These are phyloP conservation scores for Lycaena phlaeas DNA, from an alignment of 2,888 invertebrate genomes.

Conservation along the genomic window DNA sequence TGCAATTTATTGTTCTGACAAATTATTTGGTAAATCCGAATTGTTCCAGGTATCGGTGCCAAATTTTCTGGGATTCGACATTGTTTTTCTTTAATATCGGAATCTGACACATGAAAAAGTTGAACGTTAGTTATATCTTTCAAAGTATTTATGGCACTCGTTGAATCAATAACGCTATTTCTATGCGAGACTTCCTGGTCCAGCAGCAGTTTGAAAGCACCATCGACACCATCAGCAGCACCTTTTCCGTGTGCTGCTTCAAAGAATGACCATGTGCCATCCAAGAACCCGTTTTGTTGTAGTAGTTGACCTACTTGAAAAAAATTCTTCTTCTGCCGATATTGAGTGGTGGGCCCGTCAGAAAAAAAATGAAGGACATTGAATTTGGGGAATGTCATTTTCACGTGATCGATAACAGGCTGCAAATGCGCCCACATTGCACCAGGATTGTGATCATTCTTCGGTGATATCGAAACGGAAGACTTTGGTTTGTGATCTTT, in stretches of 20 bases:
- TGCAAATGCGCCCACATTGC: constrained; percentile 2
- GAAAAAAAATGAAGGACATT: constrained; percentile 15
- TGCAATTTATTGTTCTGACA: neutral
- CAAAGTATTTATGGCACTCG: constrained; percentile 14
- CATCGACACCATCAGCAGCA: constrained; percentile 23
- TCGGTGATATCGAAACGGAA: neutral
- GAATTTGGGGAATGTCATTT: neutral
- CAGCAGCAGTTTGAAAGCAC: constrained; percentile 19
- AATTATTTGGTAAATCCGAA: constrained; percentile 6
- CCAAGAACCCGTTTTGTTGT: constrained; percentile 14
- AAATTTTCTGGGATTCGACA: neutral
- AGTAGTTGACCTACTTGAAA: constrained; percentile 16
- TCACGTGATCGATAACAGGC: neutral
- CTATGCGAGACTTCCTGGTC: constrained; percentile 20
- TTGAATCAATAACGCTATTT: constrained; percentile 17
- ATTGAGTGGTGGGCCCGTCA: constrained; percentile 22
- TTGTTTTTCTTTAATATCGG: neutral
- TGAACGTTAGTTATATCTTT: constrained; percentile 7
- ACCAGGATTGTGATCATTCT: neutral
- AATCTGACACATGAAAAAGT: constrained; percentile 11
- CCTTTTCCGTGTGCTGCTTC: constrained; percentile 23
- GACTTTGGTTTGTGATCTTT: neutral
- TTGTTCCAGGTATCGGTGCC: constrained; percentile 3
- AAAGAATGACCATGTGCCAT: constrained; percentile 20
- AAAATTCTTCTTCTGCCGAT: constrained; percentile 22